A percentile compares a stretch with the other conserved stretches of the same genome.
Evolutionary conservation across 92 coral and sea anemone genomes (phyloP).

Genomic region (Heteractis magnifica): DNA sequence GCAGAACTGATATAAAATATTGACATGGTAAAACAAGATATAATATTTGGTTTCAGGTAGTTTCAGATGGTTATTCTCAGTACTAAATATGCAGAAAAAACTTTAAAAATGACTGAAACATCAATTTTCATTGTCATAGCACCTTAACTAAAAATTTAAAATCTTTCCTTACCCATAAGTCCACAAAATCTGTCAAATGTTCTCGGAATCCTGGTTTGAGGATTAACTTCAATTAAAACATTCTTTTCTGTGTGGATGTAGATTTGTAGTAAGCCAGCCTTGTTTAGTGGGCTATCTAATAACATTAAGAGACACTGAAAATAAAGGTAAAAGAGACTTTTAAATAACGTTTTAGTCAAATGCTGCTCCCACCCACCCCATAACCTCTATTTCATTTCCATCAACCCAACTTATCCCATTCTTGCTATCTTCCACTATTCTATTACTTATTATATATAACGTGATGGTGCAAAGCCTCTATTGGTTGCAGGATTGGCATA

Average conservation of each 20-base stretch:
- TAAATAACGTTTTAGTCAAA: neutral
- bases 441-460: too few species aligned
- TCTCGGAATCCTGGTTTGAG: slow-evolving; percentile 98
- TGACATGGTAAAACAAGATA: too few species aligned
- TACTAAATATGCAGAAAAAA: too few species aligned
- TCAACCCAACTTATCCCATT: too few species aligned
- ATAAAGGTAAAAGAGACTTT: neutral
- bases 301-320: slow-evolving; percentile 86
- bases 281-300: slow-evolving; percentile 94
- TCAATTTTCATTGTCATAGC: neutral
- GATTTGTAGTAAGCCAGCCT: slow-evolving; percentile 92
- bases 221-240: slow-evolving; percentile 89
- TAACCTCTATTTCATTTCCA: neutral
- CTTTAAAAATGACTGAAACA: neutral
- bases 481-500: too few species aligned
- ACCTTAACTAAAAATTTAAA: neutral
- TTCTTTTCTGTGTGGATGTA: slow-evolving; percentile 94
- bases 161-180: slow-evolving; percentile 78
- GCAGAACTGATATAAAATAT: too few species aligned
- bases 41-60: too few species aligned
- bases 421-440: too few species aligned
- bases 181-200: slow-evolving; percentile 99
- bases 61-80: neutral
- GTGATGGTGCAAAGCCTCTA: too few species aligned
- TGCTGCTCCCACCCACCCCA: neutral